phyloP scores from a whole-genome alignment of 2,888 invertebrate species.

The Tachina grossa region DNA sequence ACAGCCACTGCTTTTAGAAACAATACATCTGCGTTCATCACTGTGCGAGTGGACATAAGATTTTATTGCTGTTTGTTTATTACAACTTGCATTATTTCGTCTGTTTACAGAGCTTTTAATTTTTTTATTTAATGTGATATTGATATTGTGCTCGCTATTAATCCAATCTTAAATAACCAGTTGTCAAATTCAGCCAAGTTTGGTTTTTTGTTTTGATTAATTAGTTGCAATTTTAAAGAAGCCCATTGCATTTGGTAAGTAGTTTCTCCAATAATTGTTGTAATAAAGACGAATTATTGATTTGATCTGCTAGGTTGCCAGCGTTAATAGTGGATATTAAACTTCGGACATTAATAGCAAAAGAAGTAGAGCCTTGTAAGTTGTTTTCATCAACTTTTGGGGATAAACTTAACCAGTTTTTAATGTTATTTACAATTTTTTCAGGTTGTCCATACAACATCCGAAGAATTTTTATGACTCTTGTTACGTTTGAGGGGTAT shows the following conservation, averaged over 20 bases:
- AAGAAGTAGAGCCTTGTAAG: too few relatives aligned
- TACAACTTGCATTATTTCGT: not conserved
- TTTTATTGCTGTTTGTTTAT: slow-evolving; percentile 9
- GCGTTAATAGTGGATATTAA: too few relatives aligned
- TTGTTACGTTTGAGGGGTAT: slow-evolving; percentile 34
- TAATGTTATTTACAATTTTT: slow-evolving; percentile 47
- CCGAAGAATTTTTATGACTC: slow-evolving; percentile 4
- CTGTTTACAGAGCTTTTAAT: not conserved
- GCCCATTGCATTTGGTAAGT: slow-evolving; percentile 28
- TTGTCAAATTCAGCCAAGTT: slow-evolving; percentile 36
- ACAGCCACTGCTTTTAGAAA: slow-evolving; percentile 23
- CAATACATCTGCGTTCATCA: slow-evolving; percentile 19
- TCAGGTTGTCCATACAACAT: slow-evolving; percentile 56
- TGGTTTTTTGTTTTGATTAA: slow-evolving; percentile 33
- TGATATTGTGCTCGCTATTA: slow-evolving; percentile 40
- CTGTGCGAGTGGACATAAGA: not conserved
- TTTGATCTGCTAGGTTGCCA: slow-evolving; percentile 28
- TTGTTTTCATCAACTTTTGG: slow-evolving; percentile 47
- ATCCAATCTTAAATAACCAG: slow-evolving; percentile 37
- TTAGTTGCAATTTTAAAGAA: not conserved
- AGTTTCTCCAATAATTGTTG: slow-evolving; percentile 1
- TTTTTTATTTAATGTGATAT: slow-evolving; percentile 8
- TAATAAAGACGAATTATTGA: slow-evolving; percentile 33
- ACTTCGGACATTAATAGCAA: too few relatives aligned
- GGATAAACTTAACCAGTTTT: slow-evolving; percentile 19